phyloP scores from a whole-genome alignment of 1,140 invertebrate genomes.

The Temnothorax nylanderi region DNA sequence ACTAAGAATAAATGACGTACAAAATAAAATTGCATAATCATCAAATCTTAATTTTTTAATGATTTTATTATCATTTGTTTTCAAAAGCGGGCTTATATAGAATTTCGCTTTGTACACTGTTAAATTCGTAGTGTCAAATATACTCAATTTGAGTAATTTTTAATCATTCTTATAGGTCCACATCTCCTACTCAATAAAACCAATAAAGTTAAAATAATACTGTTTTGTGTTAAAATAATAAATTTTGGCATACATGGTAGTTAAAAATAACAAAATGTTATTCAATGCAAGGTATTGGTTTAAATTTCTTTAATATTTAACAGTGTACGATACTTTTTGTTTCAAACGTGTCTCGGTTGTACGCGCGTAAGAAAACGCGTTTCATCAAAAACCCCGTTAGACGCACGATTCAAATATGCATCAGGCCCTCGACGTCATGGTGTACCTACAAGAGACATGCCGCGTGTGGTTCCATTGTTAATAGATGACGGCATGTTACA shows the following conservation, averaged over 20 bases:
- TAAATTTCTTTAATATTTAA: too few relatives aligned
- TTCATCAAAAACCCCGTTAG: constrained; percentile 34
- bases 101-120: not conserved
- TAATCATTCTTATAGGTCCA: too few relatives aligned
- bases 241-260: too few relatives aligned
- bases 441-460: constrained; percentile 12
- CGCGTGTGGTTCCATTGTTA: constrained; percentile 38
- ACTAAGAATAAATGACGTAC: too few relatives aligned
- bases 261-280: too few relatives aligned
- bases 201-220: too few relatives aligned
- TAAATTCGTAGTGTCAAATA: too few relatives aligned
- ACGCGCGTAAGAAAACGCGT: not conserved
- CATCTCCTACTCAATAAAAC: too few relatives aligned
- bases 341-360: not conserved
- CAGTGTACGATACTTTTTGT: not conserved
- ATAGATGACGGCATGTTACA: constrained; percentile 6
- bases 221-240: too few relatives aligned
- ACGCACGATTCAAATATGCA: not conserved
- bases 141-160: too few relatives aligned
- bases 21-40: too few relatives aligned
- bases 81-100: not conserved
- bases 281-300: too few relatives aligned
- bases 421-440: not conserved
- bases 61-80: not conserved
- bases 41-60: not conserved